These are phyloP conservation scores for Erebia palarica DNA, from an alignment of 2,888 invertebrate species.

Conservation along the genomic window DNA sequence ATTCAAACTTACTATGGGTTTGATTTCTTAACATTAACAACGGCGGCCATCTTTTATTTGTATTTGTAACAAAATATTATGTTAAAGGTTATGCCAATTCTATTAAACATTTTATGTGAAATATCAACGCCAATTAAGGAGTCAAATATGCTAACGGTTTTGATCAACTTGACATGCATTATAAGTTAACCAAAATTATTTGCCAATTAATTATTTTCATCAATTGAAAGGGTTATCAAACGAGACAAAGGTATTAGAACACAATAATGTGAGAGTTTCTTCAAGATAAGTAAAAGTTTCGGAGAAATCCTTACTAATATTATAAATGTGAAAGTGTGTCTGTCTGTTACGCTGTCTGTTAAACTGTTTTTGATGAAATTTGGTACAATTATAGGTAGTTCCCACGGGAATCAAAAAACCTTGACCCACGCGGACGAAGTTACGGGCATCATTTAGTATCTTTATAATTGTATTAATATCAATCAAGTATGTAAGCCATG, in stretches of 20 bases:
- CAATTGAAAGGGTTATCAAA: neutral
- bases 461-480: no score
- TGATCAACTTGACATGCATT: constrained; percentile 2
- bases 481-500: neutral
- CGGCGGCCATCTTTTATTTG: neutral
- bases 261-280: neutral
- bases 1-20: constrained; percentile 1
- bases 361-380: no score
- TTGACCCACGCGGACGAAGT: no score
- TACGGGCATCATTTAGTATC: no score
- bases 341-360: no score
- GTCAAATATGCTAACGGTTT: neutral
- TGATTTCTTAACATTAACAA: constrained; percentile 1
- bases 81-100: constrained; percentile 15
- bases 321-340: no score
- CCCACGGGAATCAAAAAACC: no score
- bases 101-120: neutral
- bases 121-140: constrained; percentile 27
- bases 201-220: constrained; percentile 10
- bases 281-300: neutral
- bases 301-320: neutral
- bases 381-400: no score
- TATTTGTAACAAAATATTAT: constrained; percentile 4
- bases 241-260: neutral
- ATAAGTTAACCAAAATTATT: constrained; percentile 1